phyloP scores from a whole-genome alignment of 2,797 vertebrate species.

The Halcyon badia region DNA sequence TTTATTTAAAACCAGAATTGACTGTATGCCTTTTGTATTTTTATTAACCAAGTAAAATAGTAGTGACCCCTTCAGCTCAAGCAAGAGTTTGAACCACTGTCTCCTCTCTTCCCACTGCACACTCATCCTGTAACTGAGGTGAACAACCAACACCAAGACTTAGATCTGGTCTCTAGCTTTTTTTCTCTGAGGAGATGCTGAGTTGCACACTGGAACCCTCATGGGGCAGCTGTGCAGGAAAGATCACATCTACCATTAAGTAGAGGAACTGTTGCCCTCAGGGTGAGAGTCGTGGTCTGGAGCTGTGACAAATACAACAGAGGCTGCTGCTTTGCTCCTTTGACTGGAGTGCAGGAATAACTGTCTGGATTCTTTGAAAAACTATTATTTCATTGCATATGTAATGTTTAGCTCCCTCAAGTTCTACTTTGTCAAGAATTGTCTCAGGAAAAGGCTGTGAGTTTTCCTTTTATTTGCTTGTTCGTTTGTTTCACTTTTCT shows the following conservation, averaged over 20 bases:
- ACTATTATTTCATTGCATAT: neutral
- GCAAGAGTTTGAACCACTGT: neutral
- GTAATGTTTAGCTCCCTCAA: neutral
- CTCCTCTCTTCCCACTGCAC: rapidly evolving
- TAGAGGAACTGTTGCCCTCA: neutral
- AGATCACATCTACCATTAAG: neutral
- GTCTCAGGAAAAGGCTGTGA: neutral
- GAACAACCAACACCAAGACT: neutral
- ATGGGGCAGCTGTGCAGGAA: rapidly evolving
- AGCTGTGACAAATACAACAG: neutral
- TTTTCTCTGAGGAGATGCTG: neutral
- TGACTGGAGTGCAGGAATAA: neutral
- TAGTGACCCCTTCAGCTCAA: neutral
- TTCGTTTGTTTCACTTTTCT: neutral
- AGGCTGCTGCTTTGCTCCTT: neutral
- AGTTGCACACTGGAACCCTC: neutral
- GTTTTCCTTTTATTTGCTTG: neutral
- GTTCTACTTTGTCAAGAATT: neutral
- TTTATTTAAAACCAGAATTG: neutral
- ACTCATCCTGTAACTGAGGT: rapidly evolving
- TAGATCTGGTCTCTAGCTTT: neutral
- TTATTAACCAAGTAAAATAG: neutral
- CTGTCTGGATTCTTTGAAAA: neutral
- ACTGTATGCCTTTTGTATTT: neutral
- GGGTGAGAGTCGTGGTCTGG: neutral